These are phyloP conservation scores for Gila robusta DNA, from an alignment of 2,797 vertebrate species.

Conservation along the genomic window DNA sequence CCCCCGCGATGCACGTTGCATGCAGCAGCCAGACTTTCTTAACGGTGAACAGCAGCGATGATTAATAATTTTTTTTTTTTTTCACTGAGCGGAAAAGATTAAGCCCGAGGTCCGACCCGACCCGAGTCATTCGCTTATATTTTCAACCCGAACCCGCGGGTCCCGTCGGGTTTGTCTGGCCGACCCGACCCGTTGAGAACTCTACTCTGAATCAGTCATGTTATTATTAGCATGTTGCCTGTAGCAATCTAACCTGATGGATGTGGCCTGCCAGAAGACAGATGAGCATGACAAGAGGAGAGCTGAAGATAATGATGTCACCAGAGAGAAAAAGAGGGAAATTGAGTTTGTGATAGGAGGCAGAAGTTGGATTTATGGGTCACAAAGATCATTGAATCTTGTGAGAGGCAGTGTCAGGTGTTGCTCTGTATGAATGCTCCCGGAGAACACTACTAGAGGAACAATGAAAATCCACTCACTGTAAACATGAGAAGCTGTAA, in stretches of 20 bases:
- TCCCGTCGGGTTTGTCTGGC: no score
- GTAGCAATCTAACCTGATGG: slow-evolving; percentile 31
- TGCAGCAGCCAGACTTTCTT: no score
- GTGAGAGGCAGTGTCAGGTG: not conserved
- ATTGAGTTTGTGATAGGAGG: slow-evolving; percentile 10
- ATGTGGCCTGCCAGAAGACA: slow-evolving; percentile 54
- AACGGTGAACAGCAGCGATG: no score
- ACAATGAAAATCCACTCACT: slow-evolving; percentile 46
- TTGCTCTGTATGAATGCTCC: slow-evolving; percentile 12
- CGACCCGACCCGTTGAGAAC: no score
- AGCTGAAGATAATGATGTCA: slow-evolving; percentile 57
- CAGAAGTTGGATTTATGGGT: slow-evolving; percentile 22
- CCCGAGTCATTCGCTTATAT: no score
- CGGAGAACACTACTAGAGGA: not conserved
- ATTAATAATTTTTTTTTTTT: no score
- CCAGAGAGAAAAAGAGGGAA: slow-evolving; percentile 14
- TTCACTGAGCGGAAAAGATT: no score
- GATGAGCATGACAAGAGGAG: slow-evolving; percentile 57
- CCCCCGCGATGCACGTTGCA: no score
- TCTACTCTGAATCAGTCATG: slow-evolving; percentile 16
- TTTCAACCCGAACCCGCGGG: no score
- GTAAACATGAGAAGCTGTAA: slow-evolving; percentile 38
- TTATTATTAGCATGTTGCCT: slow-evolving; percentile 11
- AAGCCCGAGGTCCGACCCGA: no score
- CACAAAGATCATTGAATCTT: not conserved